Percentiles rank a stretch among this genome's conserved stretches.
Evolutionary conservation across 2,888 invertebrate genomes (phyloP).

Genomic region (Coleophora flavipennella): DNA sequence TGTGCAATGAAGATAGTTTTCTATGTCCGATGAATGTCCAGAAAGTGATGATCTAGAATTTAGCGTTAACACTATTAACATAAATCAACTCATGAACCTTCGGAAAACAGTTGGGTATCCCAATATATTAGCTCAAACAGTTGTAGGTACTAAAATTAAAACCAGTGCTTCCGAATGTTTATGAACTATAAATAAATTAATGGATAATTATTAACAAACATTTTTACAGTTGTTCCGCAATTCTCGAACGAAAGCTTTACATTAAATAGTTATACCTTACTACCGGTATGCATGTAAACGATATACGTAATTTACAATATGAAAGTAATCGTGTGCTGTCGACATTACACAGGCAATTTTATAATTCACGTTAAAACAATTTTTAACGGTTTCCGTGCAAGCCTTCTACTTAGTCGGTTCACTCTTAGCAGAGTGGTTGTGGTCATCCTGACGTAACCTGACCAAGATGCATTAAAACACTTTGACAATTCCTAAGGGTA

Average conservation of each 20-base stretch:
- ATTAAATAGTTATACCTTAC: background rate
- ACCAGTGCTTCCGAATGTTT: slow-evolving; percentile 43
- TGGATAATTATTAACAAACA: slow-evolving; percentile 32
- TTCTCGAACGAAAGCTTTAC: slow-evolving; percentile 10
- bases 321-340: background rate
- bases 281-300: background rate
- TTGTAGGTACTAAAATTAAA: slow-evolving; percentile 1
- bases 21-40: slow-evolving; percentile 65
- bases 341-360: background rate
- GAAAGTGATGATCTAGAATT: slow-evolving; percentile 58
- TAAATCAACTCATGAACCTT: slow-evolving; percentile 51
- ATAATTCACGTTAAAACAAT: no score
- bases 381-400: no score
- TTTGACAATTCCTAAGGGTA: no score
- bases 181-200: slow-evolving; percentile 42
- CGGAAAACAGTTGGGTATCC: no score
- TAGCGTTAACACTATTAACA: slow-evolving; percentile 69
- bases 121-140: no score
- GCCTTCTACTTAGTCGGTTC: no score
- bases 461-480: no score
- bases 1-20: slow-evolving; percentile 64
- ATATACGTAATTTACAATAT: background rate
- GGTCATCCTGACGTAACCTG: no score
- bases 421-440: no score
- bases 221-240: slow-evolving; percentile 39